Percentiles rank a stretch among this genome's conserved stretches.
Evolutionary conservation across 2,797 vertebrate species (phyloP).

Genomic region (Coluber constrictor): DNA sequence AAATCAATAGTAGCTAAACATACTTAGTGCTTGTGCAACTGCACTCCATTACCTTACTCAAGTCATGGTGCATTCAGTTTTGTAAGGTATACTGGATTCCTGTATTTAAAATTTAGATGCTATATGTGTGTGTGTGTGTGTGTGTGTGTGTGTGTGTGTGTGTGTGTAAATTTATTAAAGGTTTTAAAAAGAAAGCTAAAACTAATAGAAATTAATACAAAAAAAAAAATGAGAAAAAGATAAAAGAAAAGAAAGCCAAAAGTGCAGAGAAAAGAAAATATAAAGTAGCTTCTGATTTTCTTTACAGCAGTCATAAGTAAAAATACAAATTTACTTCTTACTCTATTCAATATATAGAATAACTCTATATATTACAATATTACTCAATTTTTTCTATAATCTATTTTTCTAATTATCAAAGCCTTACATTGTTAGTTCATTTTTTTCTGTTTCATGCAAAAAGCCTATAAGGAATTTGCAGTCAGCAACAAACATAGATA

Average conservation of each 20-base stretch:
- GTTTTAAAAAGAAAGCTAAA: neutral
- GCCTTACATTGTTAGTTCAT: too few species aligned
- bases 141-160: too few species aligned
- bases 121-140: too few species aligned
- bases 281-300: neutral
- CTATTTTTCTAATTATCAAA: neutral
- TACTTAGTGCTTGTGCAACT: accelerated
- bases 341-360: neutral
- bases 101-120: neutral
- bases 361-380: too few species aligned
- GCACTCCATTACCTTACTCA: neutral
- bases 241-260: neutral
- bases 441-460: too few species aligned
- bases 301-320: neutral
- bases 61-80: neutral
- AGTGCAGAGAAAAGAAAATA: neutral
- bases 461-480: too few species aligned
- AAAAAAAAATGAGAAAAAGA: neutral
- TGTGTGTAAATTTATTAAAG: neutral
- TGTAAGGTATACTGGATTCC: neutral
- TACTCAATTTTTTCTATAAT: neutral
- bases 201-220: neutral
- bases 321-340: too few species aligned
- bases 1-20: conserved; percentile 10
- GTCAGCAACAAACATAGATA: too few species aligned